Evolutionary conservation across 2,797 vertebrate genomes (phyloP).

Genomic region (Trematomus bernacchii): DNA sequence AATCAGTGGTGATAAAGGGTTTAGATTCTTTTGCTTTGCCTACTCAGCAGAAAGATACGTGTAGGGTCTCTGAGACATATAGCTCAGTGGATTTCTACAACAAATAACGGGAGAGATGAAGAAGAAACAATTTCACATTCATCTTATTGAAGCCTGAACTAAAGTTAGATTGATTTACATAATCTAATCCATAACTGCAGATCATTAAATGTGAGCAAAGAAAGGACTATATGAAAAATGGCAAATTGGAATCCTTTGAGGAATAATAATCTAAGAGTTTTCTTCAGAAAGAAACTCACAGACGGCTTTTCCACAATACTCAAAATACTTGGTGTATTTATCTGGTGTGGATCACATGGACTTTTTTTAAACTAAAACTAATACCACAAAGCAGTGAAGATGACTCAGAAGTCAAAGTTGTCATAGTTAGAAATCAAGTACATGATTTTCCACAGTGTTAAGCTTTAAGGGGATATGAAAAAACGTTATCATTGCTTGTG

Average conservation of each 20-base stretch:
- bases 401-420: neutral
- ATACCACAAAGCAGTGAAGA: neutral
- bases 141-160: neutral
- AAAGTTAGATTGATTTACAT: slow-evolving; percentile 22
- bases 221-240: neutral
- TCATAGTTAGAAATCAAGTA: neutral
- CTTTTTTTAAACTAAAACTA: neutral
- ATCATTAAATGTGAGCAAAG: slow-evolving; percentile 14
- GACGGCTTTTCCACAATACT: slow-evolving; percentile 2
- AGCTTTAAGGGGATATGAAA: neutral
- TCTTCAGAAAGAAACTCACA: neutral
- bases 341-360: neutral
- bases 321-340: slow-evolving; percentile 18
- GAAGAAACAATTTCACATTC: neutral
- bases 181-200: slow-evolving; percentile 10
- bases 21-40: neutral
- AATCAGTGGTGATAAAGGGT: slow-evolving; percentile 3
- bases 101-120: neutral
- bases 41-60: slow-evolving; percentile 4
- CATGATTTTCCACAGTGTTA: neutral
- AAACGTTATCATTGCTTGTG: no score
- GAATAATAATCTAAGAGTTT: slow-evolving; percentile 4
- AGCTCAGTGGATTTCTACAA: neutral
- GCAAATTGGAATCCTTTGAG: neutral
- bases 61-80: neutral